A percentile compares a stretch with the other conserved stretches of the same genome.
Conservation (phyloP, 2,113 vertebrate genomes). For the Castor canadensis region DNA sequence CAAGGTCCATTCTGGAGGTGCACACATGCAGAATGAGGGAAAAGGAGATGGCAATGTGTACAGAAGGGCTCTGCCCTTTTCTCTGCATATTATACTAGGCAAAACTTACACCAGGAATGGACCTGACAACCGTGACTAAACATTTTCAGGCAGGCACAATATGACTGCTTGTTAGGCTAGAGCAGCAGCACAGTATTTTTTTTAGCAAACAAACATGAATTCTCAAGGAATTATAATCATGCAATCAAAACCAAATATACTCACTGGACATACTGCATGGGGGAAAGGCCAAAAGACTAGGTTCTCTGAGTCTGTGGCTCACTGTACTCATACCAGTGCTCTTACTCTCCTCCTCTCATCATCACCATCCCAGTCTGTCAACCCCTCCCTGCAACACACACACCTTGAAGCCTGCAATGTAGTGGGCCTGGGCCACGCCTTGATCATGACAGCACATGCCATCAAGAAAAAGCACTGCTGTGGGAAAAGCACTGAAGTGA, state of each 20-base stretch:
- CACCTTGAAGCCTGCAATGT: neutral
- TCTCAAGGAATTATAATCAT: constrained; percentile 14
- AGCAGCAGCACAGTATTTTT: neutral
- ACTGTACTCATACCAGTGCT: neutral
- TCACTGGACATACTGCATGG: neutral
- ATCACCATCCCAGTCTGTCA: neutral
- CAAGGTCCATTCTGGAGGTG: neutral
- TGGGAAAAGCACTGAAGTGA: neutral
- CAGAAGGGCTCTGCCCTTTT: neutral
- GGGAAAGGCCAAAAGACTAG: neutral
- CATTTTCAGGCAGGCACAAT: neutral
- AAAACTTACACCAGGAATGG: neutral
- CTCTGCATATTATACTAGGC: neutral
- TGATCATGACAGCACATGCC: neutral
- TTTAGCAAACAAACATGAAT: neutral
- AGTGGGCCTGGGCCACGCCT: neutral
- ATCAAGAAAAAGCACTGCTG: neutral
- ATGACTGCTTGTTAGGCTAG: neutral
- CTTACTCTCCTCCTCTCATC: neutral
- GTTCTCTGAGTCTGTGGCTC: neutral
- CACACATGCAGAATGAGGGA: neutral
- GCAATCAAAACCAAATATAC: neutral
- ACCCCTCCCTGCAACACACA: neutral
- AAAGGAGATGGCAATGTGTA: fast-evolving
- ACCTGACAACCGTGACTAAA: neutral